These are phyloP conservation scores for Athripsodes cinereus DNA, from an alignment of 2,888 invertebrate genomes.

Conservation along the genomic window DNA sequence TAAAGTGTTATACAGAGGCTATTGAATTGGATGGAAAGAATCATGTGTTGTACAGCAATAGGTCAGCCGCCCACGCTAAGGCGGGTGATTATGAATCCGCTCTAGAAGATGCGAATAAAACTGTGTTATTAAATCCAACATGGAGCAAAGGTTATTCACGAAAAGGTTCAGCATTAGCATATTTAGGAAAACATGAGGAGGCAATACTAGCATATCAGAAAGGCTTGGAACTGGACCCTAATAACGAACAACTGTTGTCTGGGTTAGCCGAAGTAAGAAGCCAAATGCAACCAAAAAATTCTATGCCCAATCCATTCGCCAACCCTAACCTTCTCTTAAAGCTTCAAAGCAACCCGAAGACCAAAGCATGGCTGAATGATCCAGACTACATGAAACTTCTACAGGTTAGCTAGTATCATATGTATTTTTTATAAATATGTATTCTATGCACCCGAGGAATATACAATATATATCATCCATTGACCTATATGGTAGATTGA, in stretches of 20 bases:
- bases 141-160: constrained; percentile 89
- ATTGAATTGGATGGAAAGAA: constrained; percentile 72
- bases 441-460: neutral
- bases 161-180: constrained; percentile 80
- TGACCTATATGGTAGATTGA: too few relatives aligned
- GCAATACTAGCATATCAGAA: constrained; percentile 70
- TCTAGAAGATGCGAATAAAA: constrained; percentile 79
- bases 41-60: constrained; percentile 86
- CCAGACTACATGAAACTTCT: constrained; percentile 64
- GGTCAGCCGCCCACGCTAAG: constrained; percentile 87
- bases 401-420: constrained; percentile 33
- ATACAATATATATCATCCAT: too few relatives aligned
- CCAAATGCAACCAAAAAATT: constrained; percentile 25
- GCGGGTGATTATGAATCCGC: constrained; percentile 67
- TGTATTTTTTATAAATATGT: neutral
- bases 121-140: constrained; percentile 70
- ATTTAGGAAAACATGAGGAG: constrained; percentile 65
- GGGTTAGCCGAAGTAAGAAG: constrained; percentile 59
- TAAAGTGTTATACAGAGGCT: constrained; percentile 74
- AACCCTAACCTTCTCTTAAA: constrained; percentile 54
- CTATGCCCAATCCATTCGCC: constrained; percentile 42
- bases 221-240: constrained; percentile 64
- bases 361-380: constrained; percentile 65
- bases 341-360: constrained; percentile 61
- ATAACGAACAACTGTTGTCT: constrained; percentile 62